Base-by-base conservation (phyloP, 2,113 vertebrate genomes). In the Tor tambroides region DNA sequence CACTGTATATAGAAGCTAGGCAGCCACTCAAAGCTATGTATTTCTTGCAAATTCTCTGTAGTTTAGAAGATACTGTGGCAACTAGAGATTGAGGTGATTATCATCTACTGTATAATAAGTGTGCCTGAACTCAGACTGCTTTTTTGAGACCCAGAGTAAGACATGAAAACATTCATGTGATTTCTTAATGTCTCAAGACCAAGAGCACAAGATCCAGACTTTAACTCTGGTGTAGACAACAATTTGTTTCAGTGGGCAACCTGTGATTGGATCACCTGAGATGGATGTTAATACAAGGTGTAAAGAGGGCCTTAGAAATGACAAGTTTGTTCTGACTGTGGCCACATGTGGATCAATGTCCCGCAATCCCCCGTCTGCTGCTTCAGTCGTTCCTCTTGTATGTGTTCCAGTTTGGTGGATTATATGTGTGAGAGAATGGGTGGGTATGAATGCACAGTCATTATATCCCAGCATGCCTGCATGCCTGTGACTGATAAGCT, bases 321-420 rank as follows among this genome's bases (percentile, higher is more conserved):
- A 90, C 90, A 89, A 92, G 88, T 84, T 91, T 91, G 90, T 91
- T 94, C 90, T 89, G 89, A 87, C 90, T 86, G 92, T 89, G 90
- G 88, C 85, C 92, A 91, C 77, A 26, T 77, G 90, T 89, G 88
- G 91, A 91, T 93, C 87, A 90, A 80, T 90, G 91, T 91, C 88
- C 85, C 23, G 85, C 85, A 91, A 91, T 81, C 86, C 87, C 69
- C 41, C 35, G 81, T 49, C 30, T 85, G 86, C 88, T 93, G 90
- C 92, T 91, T 93, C 91, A 26, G 89, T 74, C 41, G 10, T 56
- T 83, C 59, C 89, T 92, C 89, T 91, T 43, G 49, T 41, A 30
- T 61, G 71, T 79, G 49, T 43, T 46, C 32, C 32, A 74, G 83
- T 88, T 79, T 75, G 32, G 43, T 59, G 43, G 85, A 46, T 17